Evolutionary conservation across 2,888 invertebrate species (phyloP).

Genomic region (Trypoxylon attenuatum): DNA sequence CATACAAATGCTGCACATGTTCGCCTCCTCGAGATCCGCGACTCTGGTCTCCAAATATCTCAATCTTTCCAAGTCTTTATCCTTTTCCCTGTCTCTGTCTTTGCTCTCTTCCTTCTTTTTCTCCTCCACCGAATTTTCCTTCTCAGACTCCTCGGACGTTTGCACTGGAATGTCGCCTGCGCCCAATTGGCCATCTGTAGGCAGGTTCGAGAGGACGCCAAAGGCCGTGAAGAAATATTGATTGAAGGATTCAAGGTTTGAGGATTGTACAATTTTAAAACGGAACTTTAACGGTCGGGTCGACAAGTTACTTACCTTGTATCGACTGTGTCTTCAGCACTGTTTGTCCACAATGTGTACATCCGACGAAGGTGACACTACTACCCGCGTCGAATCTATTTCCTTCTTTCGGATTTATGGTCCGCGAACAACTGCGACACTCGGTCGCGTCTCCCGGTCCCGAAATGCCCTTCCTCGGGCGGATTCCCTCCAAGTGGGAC

Average conservation of each 20-base stretch:
- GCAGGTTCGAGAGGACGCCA: too few relatives aligned
- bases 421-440: slow-evolving; percentile 53
- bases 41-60: slow-evolving; percentile 85
- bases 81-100: slow-evolving; percentile 62
- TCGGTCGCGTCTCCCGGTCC: slow-evolving; percentile 44
- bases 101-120: slow-evolving; percentile 51
- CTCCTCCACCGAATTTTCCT: too few relatives aligned
- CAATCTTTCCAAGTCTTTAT: slow-evolving; percentile 70
- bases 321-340: slow-evolving; percentile 41
- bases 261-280: too few relatives aligned
- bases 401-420: slow-evolving; percentile 37
- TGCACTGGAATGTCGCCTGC: slow-evolving; percentile 34
- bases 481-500: slow-evolving; percentile 26
- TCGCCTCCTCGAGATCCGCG: slow-evolving; percentile 90
- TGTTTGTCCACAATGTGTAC: slow-evolving; percentile 50
- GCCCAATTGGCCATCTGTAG: slow-evolving; percentile 36
- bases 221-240: too few relatives aligned
- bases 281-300: too few relatives aligned
- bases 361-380: slow-evolving; percentile 46
- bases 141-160: slow-evolving; percentile 39
- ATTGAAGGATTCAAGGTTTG: too few relatives aligned
- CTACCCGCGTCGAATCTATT: slow-evolving; percentile 52
- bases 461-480: slow-evolving; percentile 17
- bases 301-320: slow-evolving; percentile 47
- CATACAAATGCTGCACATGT: slow-evolving; percentile 92